Percentiles rank a stretch among this genome's conserved stretches.
phyloP scores from a whole-genome alignment of 2,888 invertebrate species.

The Trichopoda pennipes region DNA sequence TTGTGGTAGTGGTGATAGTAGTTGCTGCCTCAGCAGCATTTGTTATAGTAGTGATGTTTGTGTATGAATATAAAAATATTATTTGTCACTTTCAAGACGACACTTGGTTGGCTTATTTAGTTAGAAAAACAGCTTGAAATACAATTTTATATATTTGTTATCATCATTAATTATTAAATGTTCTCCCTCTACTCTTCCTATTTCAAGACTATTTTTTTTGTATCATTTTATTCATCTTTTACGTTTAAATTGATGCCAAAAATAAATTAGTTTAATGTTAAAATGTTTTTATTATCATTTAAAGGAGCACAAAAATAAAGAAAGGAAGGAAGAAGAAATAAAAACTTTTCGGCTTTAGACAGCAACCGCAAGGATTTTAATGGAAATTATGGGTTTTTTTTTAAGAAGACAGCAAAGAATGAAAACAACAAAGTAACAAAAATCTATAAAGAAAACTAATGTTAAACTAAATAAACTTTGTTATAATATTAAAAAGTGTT shows the following conservation, averaged over 20 bases:
- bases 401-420: background rate
- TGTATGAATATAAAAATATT: conserved; percentile 57
- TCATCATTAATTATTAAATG: conserved; percentile 55
- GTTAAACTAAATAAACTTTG: too few relatives aligned
- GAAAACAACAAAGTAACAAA: too few relatives aligned
- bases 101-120: conserved; percentile 64
- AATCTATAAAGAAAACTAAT: too few relatives aligned
- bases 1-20: background rate
- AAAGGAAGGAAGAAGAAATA: background rate
- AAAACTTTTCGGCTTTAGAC: conserved; percentile 42
- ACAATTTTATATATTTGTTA: conserved; percentile 39
- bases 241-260: conserved; percentile 43
- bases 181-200: conserved; percentile 7
- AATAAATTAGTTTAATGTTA: conserved; percentile 54
- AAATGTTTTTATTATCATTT: conserved; percentile 49
- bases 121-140: conserved; percentile 59
- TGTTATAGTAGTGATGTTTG: conserved; percentile 16
- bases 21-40: too few relatives aligned
- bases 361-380: conserved; percentile 34
- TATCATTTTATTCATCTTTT: conserved; percentile 13
- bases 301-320: conserved; percentile 4
- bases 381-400: conserved; percentile 5
- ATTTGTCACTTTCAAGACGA: conserved; percentile 68
- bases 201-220: background rate
- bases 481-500: too few relatives aligned